phyloP scores from a whole-genome alignment of 37 sponge, comb jelly and placozoan species.

The Axinella damicornis region DNA sequence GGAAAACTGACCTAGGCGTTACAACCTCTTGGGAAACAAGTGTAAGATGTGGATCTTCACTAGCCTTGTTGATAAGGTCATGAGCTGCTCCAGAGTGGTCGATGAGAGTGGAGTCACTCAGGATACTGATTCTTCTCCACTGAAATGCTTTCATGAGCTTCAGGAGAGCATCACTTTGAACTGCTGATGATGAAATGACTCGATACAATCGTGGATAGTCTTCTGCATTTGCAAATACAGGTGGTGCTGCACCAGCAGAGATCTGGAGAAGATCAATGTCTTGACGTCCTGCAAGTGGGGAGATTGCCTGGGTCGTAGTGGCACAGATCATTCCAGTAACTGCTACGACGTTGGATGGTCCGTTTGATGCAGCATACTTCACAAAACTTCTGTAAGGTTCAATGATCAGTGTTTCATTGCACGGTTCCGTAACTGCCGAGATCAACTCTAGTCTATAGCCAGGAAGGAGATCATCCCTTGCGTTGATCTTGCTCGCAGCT shows the following conservation, averaged over 20 bases:
- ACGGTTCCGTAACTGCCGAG: not conserved
- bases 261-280: conserved; percentile 28
- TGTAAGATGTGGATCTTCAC: no score
- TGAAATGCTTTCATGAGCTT: conserved; percentile 1
- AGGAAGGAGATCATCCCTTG: not conserved
- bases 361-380: not conserved
- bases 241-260: conserved; percentile 5
- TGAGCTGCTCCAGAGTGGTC: not conserved
- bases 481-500: conserved; percentile 43
- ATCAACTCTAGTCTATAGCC: conserved; percentile 45
- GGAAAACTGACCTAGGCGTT: no score
- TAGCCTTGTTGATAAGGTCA: no score
- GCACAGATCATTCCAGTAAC: conserved; percentile 33
- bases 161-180: conserved; percentile 14
- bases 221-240: not conserved
- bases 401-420: not conserved
- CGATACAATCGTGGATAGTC: conserved; percentile 1
- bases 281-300: conserved; percentile 16
- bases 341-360: not conserved
- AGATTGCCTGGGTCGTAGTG: conserved; percentile 2
- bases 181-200: conserved; percentile 4
- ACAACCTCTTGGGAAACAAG: no score
- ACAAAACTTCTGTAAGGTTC: conserved; percentile 2
- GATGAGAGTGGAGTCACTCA: not conserved
- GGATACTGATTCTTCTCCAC: conserved; percentile 3